A percentile compares a stretch with the other conserved stretches of the same genome.
Conservation (phyloP, 2,888 invertebrate species). For the Euplagia quadripunctaria region DNA sequence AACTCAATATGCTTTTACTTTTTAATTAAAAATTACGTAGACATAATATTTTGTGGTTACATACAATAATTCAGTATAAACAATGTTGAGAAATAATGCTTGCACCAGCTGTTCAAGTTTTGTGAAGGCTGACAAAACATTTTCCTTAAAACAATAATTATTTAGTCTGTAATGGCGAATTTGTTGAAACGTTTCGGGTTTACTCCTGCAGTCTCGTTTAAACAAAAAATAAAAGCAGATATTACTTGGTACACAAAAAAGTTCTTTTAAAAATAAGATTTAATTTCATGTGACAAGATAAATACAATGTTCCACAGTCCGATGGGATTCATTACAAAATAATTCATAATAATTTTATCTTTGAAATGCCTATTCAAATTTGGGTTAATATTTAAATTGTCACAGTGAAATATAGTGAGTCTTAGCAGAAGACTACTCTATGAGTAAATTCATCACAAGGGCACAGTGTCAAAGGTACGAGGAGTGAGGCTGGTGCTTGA, state of each 20-base stretch:
- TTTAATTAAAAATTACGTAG: constrained; percentile 86
- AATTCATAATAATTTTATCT: constrained; percentile 37
- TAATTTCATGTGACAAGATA: constrained; percentile 75
- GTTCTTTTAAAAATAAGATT: constrained; percentile 66
- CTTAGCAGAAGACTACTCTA: constrained; percentile 64
- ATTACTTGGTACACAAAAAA: constrained; percentile 73
- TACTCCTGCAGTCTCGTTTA: constrained; percentile 66
- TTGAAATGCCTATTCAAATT: constrained; percentile 42
- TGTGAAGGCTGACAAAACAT: constrained; percentile 74
- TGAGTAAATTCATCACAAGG: constrained; percentile 81
- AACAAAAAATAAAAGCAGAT: constrained; percentile 74
- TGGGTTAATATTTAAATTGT: constrained; percentile 67
- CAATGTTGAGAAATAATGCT: constrained; percentile 79
- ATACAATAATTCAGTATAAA: constrained; percentile 85
- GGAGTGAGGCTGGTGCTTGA: constrained; percentile 84
- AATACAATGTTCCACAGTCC: constrained; percentile 46
- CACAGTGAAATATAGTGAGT: constrained; percentile 64
- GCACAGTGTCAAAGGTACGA: constrained; percentile 79
- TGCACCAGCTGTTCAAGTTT: constrained; percentile 72
- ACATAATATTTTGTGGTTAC: constrained; percentile 86
- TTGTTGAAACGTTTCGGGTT: constrained; percentile 63
- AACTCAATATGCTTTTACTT: constrained; percentile 71
- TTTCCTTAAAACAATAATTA: constrained; percentile 70
- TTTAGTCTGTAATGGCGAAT: constrained; percentile 65
- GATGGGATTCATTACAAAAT: constrained; percentile 43